Evolutionary conservation across 1,140 invertebrate species (phyloP), one percentile per base, ranked within the genome.

Genomic region (Rhagoletis pomonella): DNA sequence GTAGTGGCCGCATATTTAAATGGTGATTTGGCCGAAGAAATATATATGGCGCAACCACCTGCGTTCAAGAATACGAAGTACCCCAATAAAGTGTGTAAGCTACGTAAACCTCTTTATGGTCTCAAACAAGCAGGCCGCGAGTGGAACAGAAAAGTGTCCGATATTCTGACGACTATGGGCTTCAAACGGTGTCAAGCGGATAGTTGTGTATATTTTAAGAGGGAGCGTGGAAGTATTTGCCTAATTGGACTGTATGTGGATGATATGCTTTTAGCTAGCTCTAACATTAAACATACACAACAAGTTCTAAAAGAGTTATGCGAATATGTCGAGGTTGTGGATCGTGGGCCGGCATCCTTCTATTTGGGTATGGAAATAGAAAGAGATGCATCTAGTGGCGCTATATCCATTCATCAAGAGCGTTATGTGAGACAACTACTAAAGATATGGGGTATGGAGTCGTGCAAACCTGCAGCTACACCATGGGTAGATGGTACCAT

Each of bases 1-100:
- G 90, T 92, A 1, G 91, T 90, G 77, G 93, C 93, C 29, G 94
- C 94, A 0, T 94, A 93, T 89, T 90, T 93, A 88, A 91, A 94
- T 90, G 94, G 91, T 17, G 88, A 90, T 59, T 90, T 93, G 62
- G 89, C 93, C 29, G 93, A 94, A 89, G 89, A 89, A 7, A 89
- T 94, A 17, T 94, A 90, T 90, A 94, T 94, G 91, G 89, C 89
- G 84, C 92, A 89, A 90, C 93, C 93, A 69, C 88, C 89, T 69
- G 91, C 90, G n/a, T 91, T 90, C 29, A 87, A 90, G 42, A 88
- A 90, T 91, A 17, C 64, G 50, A 64, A 14, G 1, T 2, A 88
- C 42, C 39, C 73, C 19, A 17, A 67, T 39, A 39, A n/a, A n/a
- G 64, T 67, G 64, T 67, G 64, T 67, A n/a, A 39, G n/a, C n/a